Evolutionary conservation across 1,140 invertebrate genomes (phyloP), one percentile per base, ranked within the genome.

Genomic region (Lepidotrigona ventralis): DNA sequence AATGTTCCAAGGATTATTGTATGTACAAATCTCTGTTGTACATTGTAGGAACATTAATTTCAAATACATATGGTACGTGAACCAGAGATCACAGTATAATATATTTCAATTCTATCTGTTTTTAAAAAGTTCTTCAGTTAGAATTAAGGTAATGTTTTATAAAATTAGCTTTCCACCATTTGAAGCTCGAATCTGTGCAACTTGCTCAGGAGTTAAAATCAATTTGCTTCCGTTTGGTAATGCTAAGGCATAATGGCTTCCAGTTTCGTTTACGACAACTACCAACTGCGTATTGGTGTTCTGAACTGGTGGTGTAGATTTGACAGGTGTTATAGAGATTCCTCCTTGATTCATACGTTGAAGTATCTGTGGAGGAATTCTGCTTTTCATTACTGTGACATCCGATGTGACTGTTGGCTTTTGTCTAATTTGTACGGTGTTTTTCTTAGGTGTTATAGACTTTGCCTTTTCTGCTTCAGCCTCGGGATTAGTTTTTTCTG

Each of bases 251-350:
- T 94, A 94, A 79, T 94, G 93, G 81, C 93, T 94, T 51, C 93
- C 93, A 11, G 93, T 93, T 83, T 94, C 93, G 69, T 94, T 94
- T 1, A 94, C 92, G n/a, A 94, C 93, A 0, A 94, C 93, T 0
- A 94, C 92, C 19, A 94, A 46, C 46, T 94, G 91, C 0, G 93
- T 93, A 2, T 75, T 76, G 12, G 56, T 2, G 21, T 72, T 89
- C 11, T 84, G 64, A 12, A 85, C 58, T 0, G 84, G 64, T 3
- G 85, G 71, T 23, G 85, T 56, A 12, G 88, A 82, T 70, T 93
- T 94, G 1, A 94, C 79, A 0, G 93, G 93, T 8, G 93, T 94
- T 46, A 94, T 93, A 5, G 93, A 94, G 51, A 94, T 93, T 0
- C 92, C 92, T 9, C 93, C 93, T 74, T 94, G 93, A 60, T 88